Base-by-base conservation (phyloP, 2,797 vertebrate species). In the Enteromius treurensis region DNA sequence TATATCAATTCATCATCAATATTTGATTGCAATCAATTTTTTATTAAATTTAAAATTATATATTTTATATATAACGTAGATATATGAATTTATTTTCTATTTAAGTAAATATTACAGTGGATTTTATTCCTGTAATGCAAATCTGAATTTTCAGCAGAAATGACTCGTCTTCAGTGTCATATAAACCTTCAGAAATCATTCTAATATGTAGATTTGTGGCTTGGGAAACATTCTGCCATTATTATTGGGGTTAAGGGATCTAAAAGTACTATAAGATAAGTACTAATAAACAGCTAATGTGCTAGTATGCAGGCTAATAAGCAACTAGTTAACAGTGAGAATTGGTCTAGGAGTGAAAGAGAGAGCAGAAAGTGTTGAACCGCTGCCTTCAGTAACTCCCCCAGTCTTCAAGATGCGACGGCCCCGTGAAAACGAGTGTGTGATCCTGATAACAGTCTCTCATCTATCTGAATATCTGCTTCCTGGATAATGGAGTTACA, bases 401-500 rank as follows among this genome's bases (percentile, higher is more conserved):
- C 26, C 32, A 81, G 77, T 49, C 78, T 80, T 81, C 73, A 78
- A 40, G 60, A 81, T 78, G 65, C 26, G 74, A 77, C 77, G n/a
- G 83, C 81, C 69, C 74, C 21, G 58, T 81, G 78, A 84, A 85
- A 87, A 84, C 69, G 49, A 47, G 62, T 79, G 70, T 81, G 81
- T 84, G 79, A 83, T 78, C 79, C 80, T 53, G 71, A 87, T 85
- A 91, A 91, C 81, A 85, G 87, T 87, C 88, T 90, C 93, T 94
- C 93, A 95, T 95, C 94, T 93, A 89, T 47, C 86, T 92, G 93
- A 94, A 94, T 93, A 95, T 95, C 94, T 93, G 87, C 91, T 91
- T 89, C 83, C 91, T 91, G 88, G 92, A 95, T 93, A 94, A 95
- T 93, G 89, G 91, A 87, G 89, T 92, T 91, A 92, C 92, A 92